Evolutionary conservation across 2,888 invertebrate species (phyloP), one percentile per base, ranked within the genome.

Genomic region (Blera fallax): DNA sequence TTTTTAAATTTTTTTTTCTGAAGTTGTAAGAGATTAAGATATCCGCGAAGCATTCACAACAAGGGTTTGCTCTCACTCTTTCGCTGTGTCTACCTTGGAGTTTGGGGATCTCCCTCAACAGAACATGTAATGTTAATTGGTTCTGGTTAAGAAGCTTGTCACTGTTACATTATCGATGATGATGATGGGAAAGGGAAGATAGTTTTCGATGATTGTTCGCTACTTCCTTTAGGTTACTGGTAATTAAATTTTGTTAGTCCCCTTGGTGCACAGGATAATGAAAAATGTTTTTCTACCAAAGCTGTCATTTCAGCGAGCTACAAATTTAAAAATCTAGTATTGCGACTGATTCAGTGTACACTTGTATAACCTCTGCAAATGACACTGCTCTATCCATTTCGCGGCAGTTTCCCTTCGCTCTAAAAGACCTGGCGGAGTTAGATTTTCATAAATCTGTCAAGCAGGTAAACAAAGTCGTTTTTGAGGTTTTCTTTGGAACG

Each of bases 121-220:
- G 87, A 87, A 82, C 82, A 79, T 87, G 87, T 87, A 78, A 82
- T 87, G 87, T 87, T 87, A 87, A 87, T 87, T 87, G 87, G 87
- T 87, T 79, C 82, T 85, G 85, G 85, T 81, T 85, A 81, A 85
- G 81, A 85, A 81, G 81, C 81, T 85, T 85, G 85, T 85, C 85
- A 77, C 76, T 72, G 81, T 76, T 81, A 81, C 81, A 81, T 85
- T 85, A 85, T 85, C 85, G 76, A 81, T 81, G 85, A 85, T 76
- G 84, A 81, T 56, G 85, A 85, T 84, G 84, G 45, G 62, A 64
- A 64, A 34, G 40, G 54, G 50, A 65, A 85, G 85, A 85, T 85
- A 81, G 81, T 62, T 65, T 56, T 48, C 37, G 27, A 8, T 65
- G 79, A 85, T 81, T 72, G 76, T 67, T 76, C 10, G 85, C 85